phyloP scores from a whole-genome alignment of 2,888 invertebrate species.

The Drosophila tripunctata region DNA sequence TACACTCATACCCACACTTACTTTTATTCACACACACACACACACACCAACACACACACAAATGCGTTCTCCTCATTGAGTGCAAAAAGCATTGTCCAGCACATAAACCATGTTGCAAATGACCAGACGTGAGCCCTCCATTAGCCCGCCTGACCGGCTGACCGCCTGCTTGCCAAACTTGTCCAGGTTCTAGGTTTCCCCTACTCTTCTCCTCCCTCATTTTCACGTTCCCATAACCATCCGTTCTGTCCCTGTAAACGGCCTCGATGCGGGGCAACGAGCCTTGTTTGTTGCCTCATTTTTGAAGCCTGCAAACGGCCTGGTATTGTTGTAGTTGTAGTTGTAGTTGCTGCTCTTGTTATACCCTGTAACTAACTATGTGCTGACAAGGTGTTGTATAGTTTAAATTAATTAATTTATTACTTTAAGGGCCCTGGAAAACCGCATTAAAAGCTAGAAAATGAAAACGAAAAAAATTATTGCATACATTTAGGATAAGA shows the following conservation, averaged over 20 bases:
- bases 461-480: too few species aligned
- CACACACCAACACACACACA: conserved; percentile 11
- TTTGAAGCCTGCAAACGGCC: conserved; percentile 36
- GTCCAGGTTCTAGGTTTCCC: background rate
- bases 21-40: background rate
- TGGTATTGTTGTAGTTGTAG: conserved; percentile 24
- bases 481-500: too few species aligned
- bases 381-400: too few species aligned
- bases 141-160: conserved; percentile 51
- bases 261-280: conserved; percentile 49
- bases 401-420: background rate
- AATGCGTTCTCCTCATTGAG: conserved; percentile 62
- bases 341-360: conserved; percentile 17
- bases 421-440: too few species aligned
- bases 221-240: background rate
- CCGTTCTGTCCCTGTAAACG: conserved; percentile 33
- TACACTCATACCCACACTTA: conserved; percentile 3
- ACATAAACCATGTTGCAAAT: conserved; percentile 78
- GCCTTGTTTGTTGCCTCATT: conserved; percentile 56
- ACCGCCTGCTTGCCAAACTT: conserved; percentile 9
- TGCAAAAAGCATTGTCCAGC: conserved; percentile 77
- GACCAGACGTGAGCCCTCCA: conserved; percentile 77
- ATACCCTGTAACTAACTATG: conserved; percentile 25
- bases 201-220: background rate
- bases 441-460: too few species aligned